phyloP scores from a whole-genome alignment of 1,140 invertebrate species.

The Hesperophylax magnus region DNA sequence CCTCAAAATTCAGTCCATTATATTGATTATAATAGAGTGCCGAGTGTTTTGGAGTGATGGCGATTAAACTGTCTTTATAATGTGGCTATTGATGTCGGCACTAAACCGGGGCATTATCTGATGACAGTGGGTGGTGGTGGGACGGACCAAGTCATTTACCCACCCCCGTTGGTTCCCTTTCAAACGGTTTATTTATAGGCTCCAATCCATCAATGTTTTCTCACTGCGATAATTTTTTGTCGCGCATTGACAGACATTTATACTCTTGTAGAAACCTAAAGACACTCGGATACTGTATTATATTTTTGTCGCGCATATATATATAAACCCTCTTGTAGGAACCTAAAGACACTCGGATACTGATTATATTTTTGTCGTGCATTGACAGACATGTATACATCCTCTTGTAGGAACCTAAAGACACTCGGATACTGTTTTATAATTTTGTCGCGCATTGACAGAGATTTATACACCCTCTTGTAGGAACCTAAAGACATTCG shows the following conservation, averaged over 20 bases:
- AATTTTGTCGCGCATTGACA: slow-evolving; percentile 3
- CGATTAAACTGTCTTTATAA: too few relatives aligned
- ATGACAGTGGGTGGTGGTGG: background rate
- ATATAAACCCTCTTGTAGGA: too few relatives aligned
- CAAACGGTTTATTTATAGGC: background rate
- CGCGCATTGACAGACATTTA: background rate
- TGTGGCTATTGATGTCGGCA: background rate
- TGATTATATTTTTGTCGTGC: background rate
- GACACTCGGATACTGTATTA: too few relatives aligned
- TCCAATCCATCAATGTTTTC: slow-evolving; percentile 1
- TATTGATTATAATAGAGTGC: too few relatives aligned
- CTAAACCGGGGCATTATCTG: background rate
- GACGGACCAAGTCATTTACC: background rate
- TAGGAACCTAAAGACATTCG: too few relatives aligned
- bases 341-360: too few relatives aligned
- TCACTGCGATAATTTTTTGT: background rate
- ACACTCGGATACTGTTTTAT: too few relatives aligned
- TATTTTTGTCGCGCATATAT: background rate
- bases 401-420: too few relatives aligned
- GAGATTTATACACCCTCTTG: background rate
- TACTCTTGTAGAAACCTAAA: too few relatives aligned
- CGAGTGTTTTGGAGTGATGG: too few relatives aligned
- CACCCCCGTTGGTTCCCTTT: background rate
- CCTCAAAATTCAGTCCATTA: too few relatives aligned
- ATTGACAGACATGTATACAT: background rate